Conservation (phyloP, 2,888 invertebrate genomes). For the Gymnosoma rotundatum region DNA sequence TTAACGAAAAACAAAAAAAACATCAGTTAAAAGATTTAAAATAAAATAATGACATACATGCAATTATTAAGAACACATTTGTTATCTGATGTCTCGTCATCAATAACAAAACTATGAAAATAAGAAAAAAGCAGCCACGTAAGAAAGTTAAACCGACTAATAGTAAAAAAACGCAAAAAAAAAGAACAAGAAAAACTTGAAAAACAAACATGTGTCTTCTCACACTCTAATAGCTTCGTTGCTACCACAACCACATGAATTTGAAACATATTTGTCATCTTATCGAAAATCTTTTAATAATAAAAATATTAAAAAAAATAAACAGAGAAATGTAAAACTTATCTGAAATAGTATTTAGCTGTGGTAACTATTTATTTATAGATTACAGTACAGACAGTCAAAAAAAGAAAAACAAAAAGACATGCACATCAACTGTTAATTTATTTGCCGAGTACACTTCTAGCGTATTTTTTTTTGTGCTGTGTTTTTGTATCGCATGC, state of each 20-base stretch:
- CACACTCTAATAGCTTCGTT: conserved; percentile 55
- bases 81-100: conserved; percentile 17
- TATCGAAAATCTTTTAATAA: conserved; percentile 58
- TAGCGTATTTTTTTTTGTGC: no score
- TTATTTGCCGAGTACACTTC: no score
- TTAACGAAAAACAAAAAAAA: no score
- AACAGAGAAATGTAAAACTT: conserved; percentile 5
- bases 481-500: conserved; percentile 2
- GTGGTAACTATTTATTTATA: conserved; percentile 42
- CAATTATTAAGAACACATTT: conserved; percentile 43
- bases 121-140: neutral
- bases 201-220: conserved; percentile 26
- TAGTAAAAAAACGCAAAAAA: neutral
- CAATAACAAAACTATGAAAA: conserved; percentile 25
- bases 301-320: conserved; percentile 9
- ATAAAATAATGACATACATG: neutral
- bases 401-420: no score
- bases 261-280: conserved; percentile 67
- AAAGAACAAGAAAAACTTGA: neutral
- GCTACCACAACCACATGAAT: conserved; percentile 16
- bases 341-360: conserved; percentile 20
- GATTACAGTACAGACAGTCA: neutral
- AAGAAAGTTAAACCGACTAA: conserved; percentile 17
- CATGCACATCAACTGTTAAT: no score
- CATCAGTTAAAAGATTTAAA: conserved; percentile 16